Base-by-base conservation (phyloP, 1,140 invertebrate genomes). In the Amyelois transitella region DNA sequence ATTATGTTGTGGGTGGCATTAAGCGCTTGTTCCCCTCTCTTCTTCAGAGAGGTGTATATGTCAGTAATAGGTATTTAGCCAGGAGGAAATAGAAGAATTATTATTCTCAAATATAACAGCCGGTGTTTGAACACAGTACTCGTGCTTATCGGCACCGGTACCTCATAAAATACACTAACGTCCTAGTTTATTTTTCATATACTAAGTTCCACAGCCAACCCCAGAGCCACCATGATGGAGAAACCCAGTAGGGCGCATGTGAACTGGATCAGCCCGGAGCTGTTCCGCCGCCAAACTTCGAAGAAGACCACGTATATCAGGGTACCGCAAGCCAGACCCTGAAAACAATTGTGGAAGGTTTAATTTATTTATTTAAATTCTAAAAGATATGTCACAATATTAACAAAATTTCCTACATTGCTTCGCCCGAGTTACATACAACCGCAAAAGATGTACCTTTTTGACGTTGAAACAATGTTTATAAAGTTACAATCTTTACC, bases 261-360 rank as follows among this genome's bases (percentile, higher is more conserved):
- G 53, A 95, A 90, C 69, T 95, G 93, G 6, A 92, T 81, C 12
- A 96, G 69, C 0, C 95, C 94, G 18, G 92, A 91, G 17, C 93
- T 88, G 72, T 96, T 94, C 57, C 95, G 90, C 7, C 94, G 92
- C 47, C 97, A 90, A 8, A 97, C 94, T 82, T 97, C 96, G 81
- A 97, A 97, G 90, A 97, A 97, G 0, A 96, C 94, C 21, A 97
- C 95, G 76, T 97, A 97, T 1, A 97, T 89, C 17, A 97, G 88
- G 0, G 96, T 97, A 1, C 96, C 96, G 48, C 94, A 94, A 0
- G 96, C 95, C 80, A 97, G 91, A 19, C 95, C 95, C 81, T 97
- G 94, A 0, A 95, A 87, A 32, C 94, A 52, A 54, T n/a, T n/a
- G n/a, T 38, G 32, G 2, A 14, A 38, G 2, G 3, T 3, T 38